Conservation (phyloP, 2,797 vertebrate species). For the Aplochiton taeniatus region DNA sequence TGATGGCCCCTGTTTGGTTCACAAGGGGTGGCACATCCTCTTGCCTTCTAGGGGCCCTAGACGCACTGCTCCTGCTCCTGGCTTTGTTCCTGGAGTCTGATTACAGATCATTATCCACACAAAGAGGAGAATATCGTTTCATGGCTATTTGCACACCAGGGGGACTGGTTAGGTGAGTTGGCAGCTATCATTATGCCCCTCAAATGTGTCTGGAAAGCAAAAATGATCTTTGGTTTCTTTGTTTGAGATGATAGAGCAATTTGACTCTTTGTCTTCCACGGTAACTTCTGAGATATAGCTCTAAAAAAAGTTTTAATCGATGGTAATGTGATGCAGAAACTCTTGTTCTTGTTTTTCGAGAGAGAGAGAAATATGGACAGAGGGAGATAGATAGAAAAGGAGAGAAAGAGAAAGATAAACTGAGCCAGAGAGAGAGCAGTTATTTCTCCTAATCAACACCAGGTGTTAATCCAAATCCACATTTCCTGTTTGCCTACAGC, state of each 20-base stretch:
- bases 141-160: constrained; percentile 50
- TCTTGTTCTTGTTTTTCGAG: too few species aligned
- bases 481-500: too few species aligned
- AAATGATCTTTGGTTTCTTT: constrained; percentile 19
- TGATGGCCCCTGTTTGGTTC: background rate
- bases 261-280: constrained; percentile 29
- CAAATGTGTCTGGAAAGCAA: constrained; percentile 47
- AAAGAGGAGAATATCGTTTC: constrained; percentile 47
- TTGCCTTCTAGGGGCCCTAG: background rate
- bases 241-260: constrained; percentile 27
- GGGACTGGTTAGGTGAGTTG: constrained; percentile 30
- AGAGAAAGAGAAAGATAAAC: constrained; percentile 20
- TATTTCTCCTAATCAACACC: too few species aligned
- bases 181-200: constrained; percentile 38
- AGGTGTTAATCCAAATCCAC: too few species aligned
- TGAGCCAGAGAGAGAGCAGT: too few species aligned
- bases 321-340: constrained; percentile 38
- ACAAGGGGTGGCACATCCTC: background rate
- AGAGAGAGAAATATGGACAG: too few species aligned
- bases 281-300: constrained; percentile 15
- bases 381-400: constrained; percentile 11
- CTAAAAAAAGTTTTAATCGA: constrained; percentile 18
- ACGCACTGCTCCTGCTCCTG: constrained; percentile 14
- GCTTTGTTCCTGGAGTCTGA: constrained; percentile 42
- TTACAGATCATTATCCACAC: constrained; percentile 47